Conservation (phyloP, 1,140 invertebrate species). For the Sitophilus oryzae region DNA sequence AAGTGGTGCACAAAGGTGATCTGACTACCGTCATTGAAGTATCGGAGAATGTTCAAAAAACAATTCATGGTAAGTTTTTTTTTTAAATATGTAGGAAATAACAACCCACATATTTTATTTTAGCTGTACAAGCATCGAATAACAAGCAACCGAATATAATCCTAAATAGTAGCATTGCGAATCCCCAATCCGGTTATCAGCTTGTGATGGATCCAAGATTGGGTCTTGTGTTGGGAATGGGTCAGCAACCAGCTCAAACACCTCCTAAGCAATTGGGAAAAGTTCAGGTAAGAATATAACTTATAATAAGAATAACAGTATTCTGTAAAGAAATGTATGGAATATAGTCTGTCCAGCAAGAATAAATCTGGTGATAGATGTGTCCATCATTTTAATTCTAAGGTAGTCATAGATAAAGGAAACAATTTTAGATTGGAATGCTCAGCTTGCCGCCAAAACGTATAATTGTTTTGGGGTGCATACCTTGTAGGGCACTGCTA, state of each 20-base stretch:
- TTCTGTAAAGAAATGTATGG: too few relatives aligned
- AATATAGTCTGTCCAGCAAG: too few relatives aligned
- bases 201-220: conserved; percentile 51
- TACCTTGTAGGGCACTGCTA: too few relatives aligned
- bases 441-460: too few relatives aligned
- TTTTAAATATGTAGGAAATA: too few relatives aligned
- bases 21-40: conserved; percentile 29
- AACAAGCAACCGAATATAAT: conserved; percentile 23
- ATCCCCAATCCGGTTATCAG: conserved; percentile 36
- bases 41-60: conserved; percentile 28
- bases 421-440: too few relatives aligned
- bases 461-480: too few relatives aligned
- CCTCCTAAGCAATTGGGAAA: conserved; percentile 23
- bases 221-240: conserved; percentile 47
- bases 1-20: conserved; percentile 32
- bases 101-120: conserved; percentile 7
- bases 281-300: conserved; percentile 26
- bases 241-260: conserved; percentile 1
- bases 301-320: too few relatives aligned
- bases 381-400: too few relatives aligned
- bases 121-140: conserved; percentile 18
- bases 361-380: too few relatives aligned
- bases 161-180: conserved; percentile 18
- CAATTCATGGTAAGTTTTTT: conserved; percentile 26
- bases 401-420: too few relatives aligned